Evolutionary conservation across 2,888 invertebrate genomes (phyloP), one percentile per base, ranked within the genome.

Genomic region (Allolobophora icterica): DNA sequence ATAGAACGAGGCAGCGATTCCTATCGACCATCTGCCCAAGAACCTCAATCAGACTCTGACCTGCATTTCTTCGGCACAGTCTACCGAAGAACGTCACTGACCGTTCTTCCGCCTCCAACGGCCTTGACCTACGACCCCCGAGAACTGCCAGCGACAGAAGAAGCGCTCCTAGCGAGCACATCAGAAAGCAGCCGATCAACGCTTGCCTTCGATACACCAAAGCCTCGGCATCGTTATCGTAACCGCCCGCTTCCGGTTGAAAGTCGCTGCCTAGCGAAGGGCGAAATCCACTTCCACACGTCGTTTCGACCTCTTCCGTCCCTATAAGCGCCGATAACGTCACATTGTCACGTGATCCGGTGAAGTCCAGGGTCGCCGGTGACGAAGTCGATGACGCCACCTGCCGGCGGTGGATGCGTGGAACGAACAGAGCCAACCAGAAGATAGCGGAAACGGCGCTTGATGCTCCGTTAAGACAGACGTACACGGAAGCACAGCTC

Each of bases 131-230:
- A 11, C 71, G 71, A 71, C 71, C n/a, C 30, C 13, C 71, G n/a
- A 71, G 30, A n/a, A 71, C 71, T 0, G 71, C 71, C 71, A 71
- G 30, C 71, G 71, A 71, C n/a, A 71, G 71, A 71, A 71, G 71
- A 71, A 71, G 71, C 71, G 71, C 71, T 71, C n/a, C 71, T n/a
- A 71, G 71, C 71, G 71, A 71, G 71, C 71, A 71, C 71, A 71
- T n/a, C 30, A 71, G 71, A n/a, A 71, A 71, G 71, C 71, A 71
- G n/a, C 71, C 71, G 71, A 71, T 71, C 71, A 71, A n/a, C 30
- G 71, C 71, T 11, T 71, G 71, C 71, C 71, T 71, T n/a, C 71
- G 71, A 71, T 71, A 71, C 30, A 71, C 30, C 71, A 71, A 71
- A 11, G 71, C 71, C 71, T 71, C 71, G n/a, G 71, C n/a, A n/a